Evolutionary conservation across 2,113 vertebrate species (phyloP), one percentile per base, ranked within the genome.

Genomic region (Anser cygnoides): DNA sequence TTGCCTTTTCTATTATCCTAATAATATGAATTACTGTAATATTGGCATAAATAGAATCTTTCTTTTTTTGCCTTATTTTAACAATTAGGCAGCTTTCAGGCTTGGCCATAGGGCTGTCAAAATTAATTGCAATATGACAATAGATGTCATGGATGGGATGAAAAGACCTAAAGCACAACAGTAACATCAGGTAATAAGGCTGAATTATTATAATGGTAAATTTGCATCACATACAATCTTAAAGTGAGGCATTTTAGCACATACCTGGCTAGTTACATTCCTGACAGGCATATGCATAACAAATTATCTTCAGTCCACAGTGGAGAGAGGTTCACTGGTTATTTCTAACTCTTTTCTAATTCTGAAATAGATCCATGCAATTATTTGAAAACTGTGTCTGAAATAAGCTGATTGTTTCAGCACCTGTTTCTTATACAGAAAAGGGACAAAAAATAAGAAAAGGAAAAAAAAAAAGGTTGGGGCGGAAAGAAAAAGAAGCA

Each of bases 341-440:
- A 83, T 70, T 95, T 88, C 59, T 58, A 76, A 52, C 58, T 77
- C 9, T 66, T 46, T 83, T 89, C 59, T 82, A 79, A 57, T 71
- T 87, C 67, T 87, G 35, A 80, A 61, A 59, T 59, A 90, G 67
- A 76, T 58, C 50, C 39, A 59, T 41, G 29, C 50, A 90, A 66
- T 80, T 84, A 90, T 57, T 89, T 94, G 84, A 85, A 94, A 95
- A 73, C 54, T 80, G 39, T 70, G 25, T 65, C 49, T 52, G 49
- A 68, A 87, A 89, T 61, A 75, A 90, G 44, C 21, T 85, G 74
- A 76, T 57, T 90, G 59, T 73, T 76, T 82, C 66, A 66, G 66
- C 33, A 76, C 39, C 25, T 96, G 59, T 26, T 89, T 95, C 70
- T 87, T 54, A 57, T 10, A 62, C 5, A 78, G 72, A 0, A n/a